These are phyloP conservation scores for Heterochromis multidens DNA, from an alignment of 2,113 vertebrate species.

Conservation along the genomic window DNA sequence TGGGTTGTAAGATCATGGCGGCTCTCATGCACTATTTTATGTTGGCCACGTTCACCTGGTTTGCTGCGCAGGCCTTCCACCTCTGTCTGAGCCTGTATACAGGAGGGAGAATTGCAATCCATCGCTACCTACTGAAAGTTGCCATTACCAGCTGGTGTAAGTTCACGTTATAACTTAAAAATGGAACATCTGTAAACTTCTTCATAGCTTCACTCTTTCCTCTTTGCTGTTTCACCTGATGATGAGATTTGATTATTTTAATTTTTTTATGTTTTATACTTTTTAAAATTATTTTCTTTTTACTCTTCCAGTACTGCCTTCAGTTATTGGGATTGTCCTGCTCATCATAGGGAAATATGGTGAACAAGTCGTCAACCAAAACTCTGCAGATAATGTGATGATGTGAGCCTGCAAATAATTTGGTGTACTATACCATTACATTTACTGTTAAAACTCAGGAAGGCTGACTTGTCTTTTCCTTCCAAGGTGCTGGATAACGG, in stretches of 20 bases:
- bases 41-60: constrained; percentile 85
- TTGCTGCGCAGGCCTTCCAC: constrained; percentile 77
- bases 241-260: not conserved
- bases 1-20: constrained; percentile 66
- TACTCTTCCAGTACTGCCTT: constrained; percentile 53
- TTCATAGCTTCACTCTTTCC: not conserved
- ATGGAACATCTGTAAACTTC: not conserved
- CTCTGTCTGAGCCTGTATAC: constrained; percentile 76
- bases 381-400: not conserved
- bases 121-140: constrained; percentile 76
- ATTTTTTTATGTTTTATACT: too few species aligned
- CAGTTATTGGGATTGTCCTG: constrained; percentile 27
- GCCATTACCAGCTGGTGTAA: constrained; percentile 79
- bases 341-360: constrained; percentile 56
- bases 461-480: not conserved
- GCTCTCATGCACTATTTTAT: constrained; percentile 80
- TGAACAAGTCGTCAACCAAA: not conserved
- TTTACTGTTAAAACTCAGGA: not conserved
- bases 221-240: not conserved
- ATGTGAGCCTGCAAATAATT: constrained; percentile 54
- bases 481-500: constrained; percentile 74
- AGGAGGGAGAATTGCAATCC: constrained; percentile 52
- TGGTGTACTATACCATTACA: too few species aligned
- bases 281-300: not conserved
- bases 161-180: not conserved